Evolutionary conservation across 37 sponge, comb jelly and placozoan species (phyloP), one percentile per base, ranked within the genome.

Genomic region (Corticium candelabrum): DNA sequence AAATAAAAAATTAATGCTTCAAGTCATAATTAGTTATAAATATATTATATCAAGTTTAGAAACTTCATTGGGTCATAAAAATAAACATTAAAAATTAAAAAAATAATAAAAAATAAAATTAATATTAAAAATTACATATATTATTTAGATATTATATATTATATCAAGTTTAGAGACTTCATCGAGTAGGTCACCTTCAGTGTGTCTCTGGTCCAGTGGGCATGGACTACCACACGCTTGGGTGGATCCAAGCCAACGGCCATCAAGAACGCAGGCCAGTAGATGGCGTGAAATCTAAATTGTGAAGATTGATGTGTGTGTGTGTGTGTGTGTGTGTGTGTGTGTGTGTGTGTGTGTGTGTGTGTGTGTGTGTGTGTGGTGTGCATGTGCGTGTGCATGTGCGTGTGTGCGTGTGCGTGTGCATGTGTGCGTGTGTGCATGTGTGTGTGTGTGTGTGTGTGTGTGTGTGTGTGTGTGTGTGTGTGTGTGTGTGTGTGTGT

Each of bases 251-350:
- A 81, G 0, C 85, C 90, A 37, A 86, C 85, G 31, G 90, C 93
- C 80, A 92, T 56, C n/a, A 92, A 78, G 68, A 92, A 92, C 2
- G 93, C 87, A 0, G 93, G 93, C 93, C 93, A 92, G 77, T 80
- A 92, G 40, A 89, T 68, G 29, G 90, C 87, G 76, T 92, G 93
- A 38, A 92, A 92, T 67, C 80, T 78, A 21, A 83, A 50, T 21
- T 50, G n/a, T n/a, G n/a, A n/a, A n/a, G n/a, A n/a, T n/a, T n/a
- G n/a, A n/a, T 43, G 56, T 43, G 56, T 43, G 56, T 11, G 56
- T 43, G 56, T 43, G 56, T 43, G 56, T 11, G 56, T 43, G 56
- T 43, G 56, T 43, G 56, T 43, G 56, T 43, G 56, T 43, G 56
- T 43, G 56, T 43, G 56, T 43, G 56, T 43, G 56, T 43, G 56